Evolutionary conservation across 1,140 invertebrate species (phyloP).

Genomic region (Macrostomum lignano): DNA sequence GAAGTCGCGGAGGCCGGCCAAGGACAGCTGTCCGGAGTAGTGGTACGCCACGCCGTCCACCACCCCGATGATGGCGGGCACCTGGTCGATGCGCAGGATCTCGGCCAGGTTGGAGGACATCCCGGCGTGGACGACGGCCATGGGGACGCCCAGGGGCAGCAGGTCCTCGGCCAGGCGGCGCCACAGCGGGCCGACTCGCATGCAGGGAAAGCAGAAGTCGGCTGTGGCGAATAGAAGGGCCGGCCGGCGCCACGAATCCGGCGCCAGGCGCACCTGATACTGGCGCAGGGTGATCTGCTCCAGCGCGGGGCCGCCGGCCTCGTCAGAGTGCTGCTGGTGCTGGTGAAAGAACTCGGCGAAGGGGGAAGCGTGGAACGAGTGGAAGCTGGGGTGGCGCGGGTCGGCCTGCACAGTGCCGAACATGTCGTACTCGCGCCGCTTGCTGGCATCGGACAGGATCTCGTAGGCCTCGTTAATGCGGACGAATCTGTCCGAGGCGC

Average conservation of each 20-base stretch:
- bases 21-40: conserved; percentile 10
- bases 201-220: conserved; percentile 67
- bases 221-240: conserved; percentile 60
- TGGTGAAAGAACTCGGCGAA: not conserved
- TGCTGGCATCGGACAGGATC: not conserved
- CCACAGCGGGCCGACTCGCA: conserved; percentile 49
- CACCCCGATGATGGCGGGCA: conserved; percentile 51
- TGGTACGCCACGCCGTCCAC: conserved; percentile 44
- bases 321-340: conserved; percentile 1
- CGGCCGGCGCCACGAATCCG: conserved; percentile 46
- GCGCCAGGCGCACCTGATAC: conserved; percentile 53
- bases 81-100: conserved; percentile 42
- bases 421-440: conserved; percentile 2
- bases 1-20: conserved; percentile 16
- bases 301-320: conserved; percentile 3
- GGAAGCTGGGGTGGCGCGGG: too few species aligned
- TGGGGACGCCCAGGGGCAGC: conserved; percentile 35
- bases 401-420: too few species aligned
- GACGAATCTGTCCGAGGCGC: not conserved
- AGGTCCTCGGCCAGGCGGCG: conserved; percentile 49
- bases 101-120: conserved; percentile 43
- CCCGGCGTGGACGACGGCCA: conserved; percentile 49
- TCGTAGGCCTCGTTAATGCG: conserved; percentile 5
- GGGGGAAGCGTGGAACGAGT: conserved; percentile 20
- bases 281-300: conserved; percentile 30